Percentiles rank a stretch among this genome's conserved stretches.
Conservation (phyloP, 2,888 invertebrate species). For the Andrena camellia region DNA sequence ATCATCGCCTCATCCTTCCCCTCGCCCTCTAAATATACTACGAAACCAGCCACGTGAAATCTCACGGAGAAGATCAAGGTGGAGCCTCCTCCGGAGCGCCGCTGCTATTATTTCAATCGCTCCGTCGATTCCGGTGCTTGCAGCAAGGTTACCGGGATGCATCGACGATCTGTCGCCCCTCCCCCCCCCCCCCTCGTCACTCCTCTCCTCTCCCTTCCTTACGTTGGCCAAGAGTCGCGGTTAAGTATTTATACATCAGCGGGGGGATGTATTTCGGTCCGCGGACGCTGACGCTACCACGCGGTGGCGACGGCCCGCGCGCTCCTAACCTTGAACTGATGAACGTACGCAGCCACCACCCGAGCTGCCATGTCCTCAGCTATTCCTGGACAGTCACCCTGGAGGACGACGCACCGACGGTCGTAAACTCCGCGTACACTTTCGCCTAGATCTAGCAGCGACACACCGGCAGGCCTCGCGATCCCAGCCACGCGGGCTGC, state of each 20-base stretch:
- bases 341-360: slow-evolving; percentile 74
- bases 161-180: slow-evolving; percentile 48
- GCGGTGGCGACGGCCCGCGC: slow-evolving; percentile 63
- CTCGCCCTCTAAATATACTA: too few relatives aligned
- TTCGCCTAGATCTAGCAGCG: slow-evolving; percentile 52
- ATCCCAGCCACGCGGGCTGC: slow-evolving; percentile 3
- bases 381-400: slow-evolving; percentile 73
- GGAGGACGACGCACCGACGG: slow-evolving; percentile 63
- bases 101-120: slow-evolving; percentile 45
- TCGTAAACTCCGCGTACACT: slow-evolving; percentile 53
- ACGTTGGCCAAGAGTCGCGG: slow-evolving; percentile 19
- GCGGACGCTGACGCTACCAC: slow-evolving; percentile 64
- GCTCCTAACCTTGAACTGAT: slow-evolving; percentile 84
- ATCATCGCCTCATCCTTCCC: too few relatives aligned
- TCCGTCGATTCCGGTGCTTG: slow-evolving; percentile 33
- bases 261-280: slow-evolving; percentile 80
- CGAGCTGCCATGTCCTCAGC: slow-evolving; percentile 66
- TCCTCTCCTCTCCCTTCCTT: slow-evolving; percentile 1
- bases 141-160: slow-evolving; percentile 58
- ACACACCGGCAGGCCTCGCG: slow-evolving; percentile 1
- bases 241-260: slow-evolving; percentile 77
- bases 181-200: not conserved
- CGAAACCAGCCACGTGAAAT: too few relatives aligned
- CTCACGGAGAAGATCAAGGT: not conserved
- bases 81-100: too few relatives aligned